These are phyloP conservation scores for Triplophysa tibetana DNA, from an alignment of 2,113 vertebrate species.

Conservation along the genomic window DNA sequence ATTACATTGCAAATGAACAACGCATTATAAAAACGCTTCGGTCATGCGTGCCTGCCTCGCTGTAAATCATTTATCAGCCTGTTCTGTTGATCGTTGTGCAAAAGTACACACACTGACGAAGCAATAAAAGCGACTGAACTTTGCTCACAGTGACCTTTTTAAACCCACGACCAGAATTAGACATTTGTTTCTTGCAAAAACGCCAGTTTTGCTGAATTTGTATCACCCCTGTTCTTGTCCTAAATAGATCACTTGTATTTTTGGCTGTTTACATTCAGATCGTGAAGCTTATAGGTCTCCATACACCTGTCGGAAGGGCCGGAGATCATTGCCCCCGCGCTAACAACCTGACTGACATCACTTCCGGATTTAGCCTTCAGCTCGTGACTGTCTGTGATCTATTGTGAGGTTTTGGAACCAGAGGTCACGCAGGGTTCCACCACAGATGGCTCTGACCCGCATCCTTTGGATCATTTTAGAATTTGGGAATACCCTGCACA, in stretches of 20 bases:
- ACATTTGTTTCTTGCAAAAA: not conserved
- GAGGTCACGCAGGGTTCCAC: constrained; percentile 34
- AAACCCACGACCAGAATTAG: not conserved
- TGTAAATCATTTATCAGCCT: constrained; percentile 6
- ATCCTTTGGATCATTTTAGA: constrained; percentile 29
- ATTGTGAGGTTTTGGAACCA: not conserved
- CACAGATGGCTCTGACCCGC: constrained; percentile 36
- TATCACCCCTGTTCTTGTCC: not conserved
- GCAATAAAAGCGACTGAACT: constrained; percentile 8
- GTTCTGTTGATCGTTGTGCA: not conserved
- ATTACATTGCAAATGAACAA: not conserved
- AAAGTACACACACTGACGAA: not conserved
- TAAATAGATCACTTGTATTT: not conserved
- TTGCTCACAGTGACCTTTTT: not conserved
- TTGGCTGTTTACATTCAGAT: not conserved
- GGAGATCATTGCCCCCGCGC: not conserved
- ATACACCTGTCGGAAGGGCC: constrained; percentile 26
- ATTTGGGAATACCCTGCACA: constrained; percentile 1
- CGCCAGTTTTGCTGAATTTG: not conserved
- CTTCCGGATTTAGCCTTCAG: constrained; percentile 39
- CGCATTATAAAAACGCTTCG: not conserved
- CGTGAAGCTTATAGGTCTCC: not conserved
- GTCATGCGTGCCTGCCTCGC: not conserved
- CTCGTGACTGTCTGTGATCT: constrained; percentile 7
- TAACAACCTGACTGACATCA: constrained; percentile 30